Evolutionary conservation across 2,113 vertebrate species (phyloP).

Genomic region (Hirundichthys speculiger): DNA sequence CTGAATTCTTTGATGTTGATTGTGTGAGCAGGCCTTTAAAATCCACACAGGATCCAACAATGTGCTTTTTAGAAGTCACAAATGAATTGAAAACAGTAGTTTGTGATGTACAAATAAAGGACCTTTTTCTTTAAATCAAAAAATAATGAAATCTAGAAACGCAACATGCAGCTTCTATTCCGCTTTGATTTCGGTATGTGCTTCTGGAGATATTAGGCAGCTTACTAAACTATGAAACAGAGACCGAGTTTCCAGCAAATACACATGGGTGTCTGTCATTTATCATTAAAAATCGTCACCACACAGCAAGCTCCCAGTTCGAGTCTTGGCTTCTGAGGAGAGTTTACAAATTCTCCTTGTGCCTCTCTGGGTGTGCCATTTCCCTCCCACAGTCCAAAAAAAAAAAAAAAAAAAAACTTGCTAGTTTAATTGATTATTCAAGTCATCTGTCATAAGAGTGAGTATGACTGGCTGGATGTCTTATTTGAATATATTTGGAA

Average conservation of each 20-base stretch:
- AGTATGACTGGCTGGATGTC: not conserved
- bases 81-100: too few species aligned
- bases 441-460: not conserved
- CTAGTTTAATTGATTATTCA: too few species aligned
- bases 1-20: too few species aligned
- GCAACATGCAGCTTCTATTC: not conserved
- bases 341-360: not conserved
- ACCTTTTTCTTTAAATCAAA: too few species aligned
- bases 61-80: too few species aligned
- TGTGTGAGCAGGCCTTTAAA: too few species aligned
- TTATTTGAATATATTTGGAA: not conserved
- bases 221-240: constrained; percentile 5
- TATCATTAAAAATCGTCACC: constrained; percentile 15
- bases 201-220: not conserved
- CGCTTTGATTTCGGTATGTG: not conserved
- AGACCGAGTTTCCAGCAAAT: constrained; percentile 1
- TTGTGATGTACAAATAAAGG: too few species aligned
- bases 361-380: too few species aligned
- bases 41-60: too few species aligned
- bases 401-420: too few species aligned
- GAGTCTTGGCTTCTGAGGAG: not conserved
- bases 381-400: not conserved
- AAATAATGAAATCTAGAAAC: too few species aligned
- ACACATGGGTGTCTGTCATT: constrained; percentile 26
- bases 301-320: not conserved